Evolutionary conservation across 1,140 invertebrate species (phyloP).

Genomic region (Papilio dardanus): DNA sequence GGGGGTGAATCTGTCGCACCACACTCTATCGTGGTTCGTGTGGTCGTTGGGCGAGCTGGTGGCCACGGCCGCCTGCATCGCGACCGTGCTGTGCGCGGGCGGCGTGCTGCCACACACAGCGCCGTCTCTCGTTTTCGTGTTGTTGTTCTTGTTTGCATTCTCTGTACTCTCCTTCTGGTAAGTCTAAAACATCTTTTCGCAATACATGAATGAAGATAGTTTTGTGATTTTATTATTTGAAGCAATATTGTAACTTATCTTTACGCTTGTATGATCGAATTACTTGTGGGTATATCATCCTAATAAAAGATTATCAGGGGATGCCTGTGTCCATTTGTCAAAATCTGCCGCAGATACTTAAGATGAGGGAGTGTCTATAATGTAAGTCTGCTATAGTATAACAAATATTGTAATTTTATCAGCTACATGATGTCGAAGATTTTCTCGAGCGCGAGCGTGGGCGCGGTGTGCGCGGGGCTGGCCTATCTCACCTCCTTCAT

Average conservation of each 20-base stretch:
- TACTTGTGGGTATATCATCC: too few species aligned
- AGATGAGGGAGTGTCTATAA: too few species aligned
- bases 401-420: constrained; percentile 31
- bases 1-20: constrained; percentile 84
- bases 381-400: background rate
- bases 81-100: constrained; percentile 81
- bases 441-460: constrained; percentile 81
- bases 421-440: constrained; percentile 87
- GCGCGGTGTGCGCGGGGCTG: constrained; percentile 82
- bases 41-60: constrained; percentile 82
- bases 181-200: too few species aligned
- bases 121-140: constrained; percentile 80
- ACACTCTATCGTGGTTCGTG: constrained; percentile 85
- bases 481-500: constrained; percentile 85
- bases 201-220: too few species aligned
- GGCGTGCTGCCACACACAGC: constrained; percentile 83
- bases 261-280: background rate
- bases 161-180: constrained; percentile 86
- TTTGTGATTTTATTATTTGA: too few species aligned
- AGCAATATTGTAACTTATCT: too few species aligned
- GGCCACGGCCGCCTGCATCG: constrained; percentile 79
- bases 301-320: too few species aligned
- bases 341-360: too few species aligned
- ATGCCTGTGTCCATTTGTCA: too few species aligned
- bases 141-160: constrained; percentile 83